phyloP scores from a whole-genome alignment of 2,888 invertebrate genomes.

The Lingula anatina region DNA sequence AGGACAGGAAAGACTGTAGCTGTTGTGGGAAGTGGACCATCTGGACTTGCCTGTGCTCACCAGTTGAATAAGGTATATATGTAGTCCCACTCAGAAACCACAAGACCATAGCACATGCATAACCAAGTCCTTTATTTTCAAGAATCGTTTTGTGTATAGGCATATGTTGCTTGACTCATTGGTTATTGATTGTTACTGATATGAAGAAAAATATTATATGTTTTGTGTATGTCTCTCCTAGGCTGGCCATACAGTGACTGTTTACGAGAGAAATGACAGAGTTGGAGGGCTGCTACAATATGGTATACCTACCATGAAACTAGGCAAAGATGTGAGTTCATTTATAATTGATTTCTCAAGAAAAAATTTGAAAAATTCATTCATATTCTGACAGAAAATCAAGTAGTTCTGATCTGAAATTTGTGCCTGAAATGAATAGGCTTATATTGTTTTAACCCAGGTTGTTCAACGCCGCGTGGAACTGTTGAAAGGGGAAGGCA shows the following conservation, averaged over 20 bases:
- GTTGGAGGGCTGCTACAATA: constrained; percentile 93
- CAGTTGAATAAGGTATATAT: constrained; percentile 77
- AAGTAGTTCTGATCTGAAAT: too few species aligned
- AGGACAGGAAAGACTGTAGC: constrained; percentile 80
- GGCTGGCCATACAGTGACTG: constrained; percentile 92
- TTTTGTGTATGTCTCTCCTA: constrained; percentile 34
- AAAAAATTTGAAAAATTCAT: background rate
- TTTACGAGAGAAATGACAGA: constrained; percentile 94
- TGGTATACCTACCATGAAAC: constrained; percentile 98
- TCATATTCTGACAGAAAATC: too few species aligned
- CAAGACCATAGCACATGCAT: too few species aligned
- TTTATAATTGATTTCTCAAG: background rate
- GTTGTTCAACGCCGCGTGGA: constrained; percentile 80
- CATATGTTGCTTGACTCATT: background rate
- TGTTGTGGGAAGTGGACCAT: constrained; percentile 85
- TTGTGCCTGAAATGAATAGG: too few species aligned
- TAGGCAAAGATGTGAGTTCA: constrained; percentile 76
- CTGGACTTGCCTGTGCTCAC: constrained; percentile 91
- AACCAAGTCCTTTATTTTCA: too few species aligned
- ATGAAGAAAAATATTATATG: too few species aligned
- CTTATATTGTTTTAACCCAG: too few species aligned
- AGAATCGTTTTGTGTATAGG: too few species aligned
- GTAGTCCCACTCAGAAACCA: too few species aligned
- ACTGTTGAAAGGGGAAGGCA: constrained; percentile 82
- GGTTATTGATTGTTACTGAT: background rate